Percentiles rank a stretch among this genome's conserved stretches.
Conservation (phyloP, 2,888 invertebrate genomes). For the Phyllotreta striolata region DNA sequence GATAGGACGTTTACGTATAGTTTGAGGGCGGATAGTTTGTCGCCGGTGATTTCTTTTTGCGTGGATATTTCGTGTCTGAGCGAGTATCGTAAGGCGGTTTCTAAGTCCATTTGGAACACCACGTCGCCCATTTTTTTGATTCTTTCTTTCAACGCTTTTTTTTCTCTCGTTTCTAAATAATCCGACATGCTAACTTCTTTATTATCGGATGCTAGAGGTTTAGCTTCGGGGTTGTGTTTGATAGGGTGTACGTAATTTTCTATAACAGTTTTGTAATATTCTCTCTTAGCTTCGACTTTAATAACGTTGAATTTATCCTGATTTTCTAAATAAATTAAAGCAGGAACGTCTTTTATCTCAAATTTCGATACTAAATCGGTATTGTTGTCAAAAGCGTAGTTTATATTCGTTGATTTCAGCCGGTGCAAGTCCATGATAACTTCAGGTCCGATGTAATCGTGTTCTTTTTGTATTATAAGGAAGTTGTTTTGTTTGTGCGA, state of each 20-base stretch:
- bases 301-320: constrained; percentile 37
- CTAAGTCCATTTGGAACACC: constrained; percentile 87
- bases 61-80: constrained; percentile 85
- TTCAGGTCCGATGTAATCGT: constrained; percentile 71
- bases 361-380: constrained; percentile 64
- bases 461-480: constrained; percentile 71
- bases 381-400: constrained; percentile 65
- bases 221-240: constrained; percentile 48
- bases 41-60: constrained; percentile 72
- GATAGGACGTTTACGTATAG: constrained; percentile 76
- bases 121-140: constrained; percentile 64
- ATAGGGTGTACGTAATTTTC: constrained; percentile 63
- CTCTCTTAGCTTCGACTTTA: constrained; percentile 23
- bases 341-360: constrained; percentile 65
- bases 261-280: constrained; percentile 61
- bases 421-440: constrained; percentile 72
- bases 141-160: constrained; percentile 54
- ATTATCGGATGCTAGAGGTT: constrained; percentile 54
- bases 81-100: constrained; percentile 78
- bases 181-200: constrained; percentile 48
- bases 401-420: constrained; percentile 66
- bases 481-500: constrained; percentile 65
- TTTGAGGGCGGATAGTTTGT: constrained; percentile 76
- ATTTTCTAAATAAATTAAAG: constrained; percentile 63
- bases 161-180: constrained; percentile 53